Evolutionary conservation across 2,888 invertebrate genomes (phyloP).

Genomic region (Acrobasis consociella): DNA sequence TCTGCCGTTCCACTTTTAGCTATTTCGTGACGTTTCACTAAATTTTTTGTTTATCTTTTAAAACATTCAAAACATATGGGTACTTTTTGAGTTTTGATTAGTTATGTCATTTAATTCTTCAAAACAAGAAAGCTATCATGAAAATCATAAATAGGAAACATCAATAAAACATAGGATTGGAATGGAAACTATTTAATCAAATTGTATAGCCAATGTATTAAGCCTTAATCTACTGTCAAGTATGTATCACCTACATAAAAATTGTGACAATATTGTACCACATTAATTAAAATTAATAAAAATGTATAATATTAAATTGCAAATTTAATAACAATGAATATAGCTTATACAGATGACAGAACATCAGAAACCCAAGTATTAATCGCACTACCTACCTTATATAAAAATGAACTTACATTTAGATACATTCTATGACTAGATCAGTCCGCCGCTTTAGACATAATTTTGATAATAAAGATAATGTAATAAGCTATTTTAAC

Average conservation of each 20-base stretch:
- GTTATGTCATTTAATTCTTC: no score
- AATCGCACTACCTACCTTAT: no score
- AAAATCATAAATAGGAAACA: no score
- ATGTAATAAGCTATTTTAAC: not conserved
- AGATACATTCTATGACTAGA: slow-evolving; percentile 2
- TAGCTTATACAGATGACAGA: not conserved
- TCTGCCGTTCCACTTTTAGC: no score
- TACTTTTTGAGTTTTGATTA: no score
- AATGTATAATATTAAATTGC: no score
- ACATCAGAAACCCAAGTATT: not conserved
- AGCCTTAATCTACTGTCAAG: not conserved
- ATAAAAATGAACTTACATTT: not conserved
- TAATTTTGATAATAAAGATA: not conserved
- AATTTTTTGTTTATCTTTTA: no score
- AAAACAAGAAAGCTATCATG: no score
- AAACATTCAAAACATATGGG: no score
- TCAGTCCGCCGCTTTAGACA: not conserved
- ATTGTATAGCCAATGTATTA: not conserved
- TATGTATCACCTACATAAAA: not conserved
- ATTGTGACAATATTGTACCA: not conserved
- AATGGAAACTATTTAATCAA: not conserved
- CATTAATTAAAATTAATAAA: not conserved
- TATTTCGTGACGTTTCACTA: no score
- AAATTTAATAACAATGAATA: no score
- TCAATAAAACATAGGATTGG: not conserved